Evolutionary conservation across 2,797 vertebrate genomes (phyloP).

Genomic region (Carduelis carduelis): DNA sequence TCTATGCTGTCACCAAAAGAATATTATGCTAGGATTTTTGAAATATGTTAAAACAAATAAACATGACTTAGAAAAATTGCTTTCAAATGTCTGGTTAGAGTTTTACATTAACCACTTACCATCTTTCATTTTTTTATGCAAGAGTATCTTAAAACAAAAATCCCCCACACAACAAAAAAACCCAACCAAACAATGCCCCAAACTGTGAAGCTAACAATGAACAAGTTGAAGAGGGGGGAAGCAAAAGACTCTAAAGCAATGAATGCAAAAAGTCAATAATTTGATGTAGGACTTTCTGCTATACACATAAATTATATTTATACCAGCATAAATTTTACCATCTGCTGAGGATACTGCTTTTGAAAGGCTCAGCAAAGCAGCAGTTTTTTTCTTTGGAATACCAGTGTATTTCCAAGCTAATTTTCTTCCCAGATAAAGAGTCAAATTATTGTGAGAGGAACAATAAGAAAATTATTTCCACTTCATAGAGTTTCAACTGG

Average conservation of each 20-base stretch:
- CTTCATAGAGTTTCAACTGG: not conserved
- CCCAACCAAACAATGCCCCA: not conserved
- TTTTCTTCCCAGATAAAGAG: not conserved
- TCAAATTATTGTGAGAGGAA: not conserved
- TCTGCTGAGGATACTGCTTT: not conserved
- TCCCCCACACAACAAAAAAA: not conserved
- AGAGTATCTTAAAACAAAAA: not conserved
- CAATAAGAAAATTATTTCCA: not conserved
- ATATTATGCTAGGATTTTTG: not conserved
- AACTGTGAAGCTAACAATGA: not conserved
- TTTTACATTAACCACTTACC: not conserved
- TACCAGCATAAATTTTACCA: not conserved
- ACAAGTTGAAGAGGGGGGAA: not conserved
- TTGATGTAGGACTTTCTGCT: accelerated
- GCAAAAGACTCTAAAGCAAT: not conserved
- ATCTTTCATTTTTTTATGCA: not conserved
- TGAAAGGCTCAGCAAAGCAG: not conserved
- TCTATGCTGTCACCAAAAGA: not conserved
- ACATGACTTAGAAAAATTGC: not conserved
- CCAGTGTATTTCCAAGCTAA: not conserved
- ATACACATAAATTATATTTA: not conserved
- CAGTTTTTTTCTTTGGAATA: not conserved
- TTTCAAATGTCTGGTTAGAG: not conserved
- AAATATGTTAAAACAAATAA: not conserved
- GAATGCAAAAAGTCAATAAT: not conserved